Evolutionary conservation across 2,113 vertebrate genomes (phyloP).

Genomic region (Artemisiospiza belli): DNA sequence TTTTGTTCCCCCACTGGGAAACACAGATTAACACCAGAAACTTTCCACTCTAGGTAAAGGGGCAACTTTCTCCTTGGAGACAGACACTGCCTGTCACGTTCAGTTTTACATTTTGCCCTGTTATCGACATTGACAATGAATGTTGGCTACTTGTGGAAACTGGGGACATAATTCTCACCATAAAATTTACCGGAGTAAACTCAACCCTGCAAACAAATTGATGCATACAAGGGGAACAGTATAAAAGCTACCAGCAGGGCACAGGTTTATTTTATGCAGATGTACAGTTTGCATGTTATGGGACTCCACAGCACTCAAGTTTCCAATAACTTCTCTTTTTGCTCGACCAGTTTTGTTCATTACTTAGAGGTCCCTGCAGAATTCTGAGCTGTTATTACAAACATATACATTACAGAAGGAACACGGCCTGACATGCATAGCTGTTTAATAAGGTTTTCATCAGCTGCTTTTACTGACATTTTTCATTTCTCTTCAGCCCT

Average conservation of each 20-base stretch:
- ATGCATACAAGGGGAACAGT: not conserved
- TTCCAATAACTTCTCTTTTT: slow-evolving; percentile 44
- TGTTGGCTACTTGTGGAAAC: not conserved
- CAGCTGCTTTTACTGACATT: slow-evolving; percentile 13
- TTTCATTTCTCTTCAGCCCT: not conserved
- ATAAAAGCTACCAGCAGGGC: slow-evolving; percentile 8
- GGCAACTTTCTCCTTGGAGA: not conserved
- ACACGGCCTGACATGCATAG: not conserved
- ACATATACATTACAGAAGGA: slow-evolving; percentile 32
- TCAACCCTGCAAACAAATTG: not conserved
- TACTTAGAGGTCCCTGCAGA: slow-evolving; percentile 30
- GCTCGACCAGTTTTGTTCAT: slow-evolving; percentile 40
- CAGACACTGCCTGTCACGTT: not conserved
- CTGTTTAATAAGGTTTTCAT: slow-evolving; percentile 48
- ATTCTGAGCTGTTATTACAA: slow-evolving; percentile 32
- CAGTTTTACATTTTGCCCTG: not conserved
- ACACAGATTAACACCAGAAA: not conserved
- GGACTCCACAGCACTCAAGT: slow-evolving; percentile 32
- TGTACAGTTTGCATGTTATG: not conserved
- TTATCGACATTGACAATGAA: not conserved
- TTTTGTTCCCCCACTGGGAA: not conserved
- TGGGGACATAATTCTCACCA: not conserved
- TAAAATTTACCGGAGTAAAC: not conserved
- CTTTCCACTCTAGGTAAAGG: not conserved
- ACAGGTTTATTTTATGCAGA: slow-evolving; percentile 47